phyloP scores from a whole-genome alignment of 2,797 vertebrate genomes.

The Moxostoma hubbsi region DNA sequence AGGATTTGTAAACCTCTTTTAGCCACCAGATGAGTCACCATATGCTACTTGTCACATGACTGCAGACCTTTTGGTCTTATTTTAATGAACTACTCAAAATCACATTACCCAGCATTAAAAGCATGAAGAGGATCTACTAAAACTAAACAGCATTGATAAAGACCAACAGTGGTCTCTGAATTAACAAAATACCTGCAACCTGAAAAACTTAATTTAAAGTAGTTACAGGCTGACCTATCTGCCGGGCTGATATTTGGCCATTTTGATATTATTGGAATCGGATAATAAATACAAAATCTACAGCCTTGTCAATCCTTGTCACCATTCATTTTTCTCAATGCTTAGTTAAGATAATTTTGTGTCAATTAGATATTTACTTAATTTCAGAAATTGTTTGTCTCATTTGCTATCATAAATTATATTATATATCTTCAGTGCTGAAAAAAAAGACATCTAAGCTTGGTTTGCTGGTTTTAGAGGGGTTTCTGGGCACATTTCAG shows the following conservation, averaged over 20 bases:
- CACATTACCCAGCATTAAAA: background rate
- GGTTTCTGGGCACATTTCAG: background rate
- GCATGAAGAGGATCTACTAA: no score
- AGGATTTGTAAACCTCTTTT: constrained; percentile 31
- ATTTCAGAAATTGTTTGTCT: background rate
- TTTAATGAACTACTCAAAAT: constrained; percentile 26
- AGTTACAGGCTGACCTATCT: background rate
- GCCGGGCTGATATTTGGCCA: background rate
- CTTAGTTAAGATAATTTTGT: background rate
- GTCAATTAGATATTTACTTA: background rate
- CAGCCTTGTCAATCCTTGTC: background rate
- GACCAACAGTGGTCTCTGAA: background rate
- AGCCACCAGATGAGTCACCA: constrained; percentile 41
- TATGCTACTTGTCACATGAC: constrained; percentile 30
- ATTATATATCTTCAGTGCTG: no score
- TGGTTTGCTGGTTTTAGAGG: no score
- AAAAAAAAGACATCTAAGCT: no score
- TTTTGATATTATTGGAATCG: background rate
- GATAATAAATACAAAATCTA: background rate
- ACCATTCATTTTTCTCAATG: no score
- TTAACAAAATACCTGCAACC: background rate
- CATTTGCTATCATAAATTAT: no score
- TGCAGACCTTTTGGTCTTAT: constrained; percentile 15
- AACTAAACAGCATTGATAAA: background rate
- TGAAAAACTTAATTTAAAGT: background rate